Base-by-base conservation (phyloP, 2,888 invertebrate species). In the Heteropelma amictum region DNA sequence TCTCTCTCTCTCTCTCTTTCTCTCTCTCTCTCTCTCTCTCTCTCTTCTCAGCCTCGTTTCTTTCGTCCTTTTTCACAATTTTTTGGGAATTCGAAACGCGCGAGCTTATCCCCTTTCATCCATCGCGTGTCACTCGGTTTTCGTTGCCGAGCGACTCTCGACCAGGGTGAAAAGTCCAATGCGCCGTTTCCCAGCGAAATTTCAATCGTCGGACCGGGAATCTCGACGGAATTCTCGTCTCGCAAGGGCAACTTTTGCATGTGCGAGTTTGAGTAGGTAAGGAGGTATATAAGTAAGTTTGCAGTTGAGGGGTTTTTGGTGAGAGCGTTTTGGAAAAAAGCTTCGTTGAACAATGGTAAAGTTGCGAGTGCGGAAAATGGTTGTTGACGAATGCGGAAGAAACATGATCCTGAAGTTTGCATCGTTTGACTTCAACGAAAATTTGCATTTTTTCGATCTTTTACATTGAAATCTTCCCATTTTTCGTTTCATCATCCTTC, bases 81-180 rank as follows among this genome's bases (percentile, higher is more conserved):
- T 67, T 68, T 68, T 49, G 49, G 42, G 56, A 68, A 76, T 68
- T 68, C 53, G 68, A 72, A 71, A 76, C 68, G 67, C 68, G 63
- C 58, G 45, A 64, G 56, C 61, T 61, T 65, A 30, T 75, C 56
- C 75, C 56, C 58, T 63, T 71, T 74, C 61, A 38, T 71, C 65
- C 42, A 28, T 33, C 38, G 49, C 65, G 65, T 67, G 75, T 63
- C 67, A 51, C 49, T 75, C 67, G 51, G 40, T 61, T 61, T 70
- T 47, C 4, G 19, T 6, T 4, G 33, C 12, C 4, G 1, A 3
- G 7, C 33, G 8, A n/a, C 33, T n/a, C 33, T 33, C 33, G 33
- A 1, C 33, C 33, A 3, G 33, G 8, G 38, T 5, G 19, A 30
- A 21, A 47, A 51, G 30, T 12, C 3, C 51, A 17, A 28, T 6